Evolutionary conservation across 2,797 vertebrate genomes (phyloP).

Genomic region (Enoplosus armatus): DNA sequence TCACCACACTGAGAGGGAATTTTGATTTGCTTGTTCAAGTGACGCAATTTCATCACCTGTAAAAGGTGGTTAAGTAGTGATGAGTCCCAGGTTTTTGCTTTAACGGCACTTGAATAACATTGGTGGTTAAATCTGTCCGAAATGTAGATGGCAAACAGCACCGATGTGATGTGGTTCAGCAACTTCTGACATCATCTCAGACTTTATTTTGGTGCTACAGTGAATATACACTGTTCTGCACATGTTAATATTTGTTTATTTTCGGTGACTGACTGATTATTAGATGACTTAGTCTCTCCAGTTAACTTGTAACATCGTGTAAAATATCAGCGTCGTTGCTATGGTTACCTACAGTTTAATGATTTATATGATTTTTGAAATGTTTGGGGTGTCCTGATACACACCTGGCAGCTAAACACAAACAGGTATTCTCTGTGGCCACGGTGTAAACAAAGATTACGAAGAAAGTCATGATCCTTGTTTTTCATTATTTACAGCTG

Average conservation of each 20-base stretch:
- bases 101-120: background rate
- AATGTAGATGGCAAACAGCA: too few relatives aligned
- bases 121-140: too few relatives aligned
- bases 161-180: background rate
- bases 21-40: background rate
- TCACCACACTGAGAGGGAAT: background rate
- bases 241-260: background rate
- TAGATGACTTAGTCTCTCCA: too few relatives aligned
- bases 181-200: background rate
- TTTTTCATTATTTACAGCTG: background rate
- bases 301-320: background rate
- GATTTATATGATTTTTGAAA: background rate
- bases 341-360: slow-evolving; percentile 6
- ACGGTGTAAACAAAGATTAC: slow-evolving; percentile 1
- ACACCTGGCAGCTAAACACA: background rate
- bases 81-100: background rate
- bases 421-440: background rate
- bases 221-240: background rate
- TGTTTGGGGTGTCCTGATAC: too few relatives aligned
- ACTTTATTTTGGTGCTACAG: background rate
- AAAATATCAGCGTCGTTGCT: background rate
- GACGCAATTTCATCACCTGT: background rate
- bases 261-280: too few relatives aligned
- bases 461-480: background rate
- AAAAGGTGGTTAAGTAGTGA: background rate